These are phyloP conservation scores for Dasysyrphus tricinctus DNA, from an alignment of 2,888 invertebrate genomes.

Conservation along the genomic window DNA sequence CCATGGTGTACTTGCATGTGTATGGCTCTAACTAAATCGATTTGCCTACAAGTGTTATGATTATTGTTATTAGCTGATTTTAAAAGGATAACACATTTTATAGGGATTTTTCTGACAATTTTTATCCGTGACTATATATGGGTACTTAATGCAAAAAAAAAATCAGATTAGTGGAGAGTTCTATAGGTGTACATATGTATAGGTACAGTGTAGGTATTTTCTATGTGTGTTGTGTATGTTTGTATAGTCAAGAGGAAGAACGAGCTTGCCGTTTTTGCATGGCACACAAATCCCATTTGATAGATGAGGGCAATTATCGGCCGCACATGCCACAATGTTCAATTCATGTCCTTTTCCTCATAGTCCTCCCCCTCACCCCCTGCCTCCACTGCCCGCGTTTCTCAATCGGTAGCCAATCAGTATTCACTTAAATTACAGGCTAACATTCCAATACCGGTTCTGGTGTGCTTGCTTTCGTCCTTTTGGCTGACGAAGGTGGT, in stretches of 20 bases:
- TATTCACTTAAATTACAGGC: conserved; percentile 75
- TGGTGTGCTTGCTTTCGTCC: conserved; percentile 30
- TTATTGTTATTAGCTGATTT: conserved; percentile 72
- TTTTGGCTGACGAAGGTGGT: conserved; percentile 11
- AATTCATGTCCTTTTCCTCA: conserved; percentile 69
- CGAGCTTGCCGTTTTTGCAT: conserved; percentile 54
- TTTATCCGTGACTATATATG: conserved; percentile 31
- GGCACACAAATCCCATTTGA: conserved; percentile 71
- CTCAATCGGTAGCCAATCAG: conserved; percentile 74
- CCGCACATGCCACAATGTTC: conserved; percentile 74
- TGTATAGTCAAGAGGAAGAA: conserved; percentile 18
- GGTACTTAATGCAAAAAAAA: conserved; percentile 5
- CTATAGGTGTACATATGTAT: neutral
- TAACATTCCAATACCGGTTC: conserved; percentile 67
- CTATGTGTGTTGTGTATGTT: neutral
- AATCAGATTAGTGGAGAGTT: conserved; percentile 17
- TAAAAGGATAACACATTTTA: conserved; percentile 65
- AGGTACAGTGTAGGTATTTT: neutral
- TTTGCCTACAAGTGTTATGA: conserved; percentile 71
- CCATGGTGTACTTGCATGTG: conserved; percentile 27
- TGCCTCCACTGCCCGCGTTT: neutral
- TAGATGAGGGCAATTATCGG: conserved; percentile 75
- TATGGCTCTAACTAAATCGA: conserved; percentile 61
- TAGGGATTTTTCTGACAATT: conserved; percentile 55
- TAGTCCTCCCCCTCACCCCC: neutral